Evolutionary conservation across 2,113 vertebrate genomes (phyloP).

Genomic region (Bubo scandiacus): DNA sequence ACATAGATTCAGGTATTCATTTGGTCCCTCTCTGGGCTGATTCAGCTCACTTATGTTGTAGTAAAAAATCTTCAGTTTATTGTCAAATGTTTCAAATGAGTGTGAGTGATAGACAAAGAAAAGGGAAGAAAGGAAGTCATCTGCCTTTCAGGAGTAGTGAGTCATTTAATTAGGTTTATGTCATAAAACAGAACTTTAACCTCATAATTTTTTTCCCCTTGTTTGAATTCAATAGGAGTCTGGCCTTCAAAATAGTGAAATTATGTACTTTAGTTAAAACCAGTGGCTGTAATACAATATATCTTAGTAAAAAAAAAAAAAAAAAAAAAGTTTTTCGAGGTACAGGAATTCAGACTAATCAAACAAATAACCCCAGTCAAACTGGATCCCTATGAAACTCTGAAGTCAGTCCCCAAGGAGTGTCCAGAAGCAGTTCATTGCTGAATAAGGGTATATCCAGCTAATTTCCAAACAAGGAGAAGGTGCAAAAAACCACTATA

Average conservation of each 20-base stretch:
- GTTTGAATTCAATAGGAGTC: background rate
- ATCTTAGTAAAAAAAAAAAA: background rate
- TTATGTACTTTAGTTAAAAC: background rate
- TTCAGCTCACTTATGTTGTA: background rate
- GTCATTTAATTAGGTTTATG: background rate
- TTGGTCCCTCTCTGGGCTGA: background rate
- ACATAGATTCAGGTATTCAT: background rate
- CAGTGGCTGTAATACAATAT: background rate
- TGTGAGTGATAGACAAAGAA: background rate
- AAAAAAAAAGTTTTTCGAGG: background rate
- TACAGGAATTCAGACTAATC: background rate
- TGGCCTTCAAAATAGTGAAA: background rate
- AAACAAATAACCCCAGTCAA: background rate
- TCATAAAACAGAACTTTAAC: background rate
- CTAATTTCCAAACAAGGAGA: background rate
- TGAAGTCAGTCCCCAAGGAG: background rate
- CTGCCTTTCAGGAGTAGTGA: background rate
- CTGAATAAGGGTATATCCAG: background rate
- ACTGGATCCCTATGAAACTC: background rate
- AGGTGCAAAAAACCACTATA: background rate
- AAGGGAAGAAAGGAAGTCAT: background rate
- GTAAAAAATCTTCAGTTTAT: background rate
- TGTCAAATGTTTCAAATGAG: background rate
- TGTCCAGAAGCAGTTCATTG: background rate
- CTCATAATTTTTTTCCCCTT: background rate